Base-by-base conservation (phyloP, 2,113 vertebrate species). In the Ctenomys sociabilis region DNA sequence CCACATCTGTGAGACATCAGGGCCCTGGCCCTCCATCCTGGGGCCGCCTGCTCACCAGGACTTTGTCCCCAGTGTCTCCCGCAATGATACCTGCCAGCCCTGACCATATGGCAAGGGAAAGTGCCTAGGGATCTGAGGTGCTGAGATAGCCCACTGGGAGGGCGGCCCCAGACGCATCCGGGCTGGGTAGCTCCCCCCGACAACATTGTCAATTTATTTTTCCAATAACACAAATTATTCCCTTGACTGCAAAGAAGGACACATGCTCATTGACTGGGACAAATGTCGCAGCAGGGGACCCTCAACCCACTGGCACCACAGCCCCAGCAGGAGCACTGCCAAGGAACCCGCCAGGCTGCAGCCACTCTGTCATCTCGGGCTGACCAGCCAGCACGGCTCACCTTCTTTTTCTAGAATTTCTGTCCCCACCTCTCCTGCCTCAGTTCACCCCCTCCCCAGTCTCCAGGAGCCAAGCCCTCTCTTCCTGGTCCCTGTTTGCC, bases 231-330 rank as follows among this genome's bases (percentile, higher is more conserved):
- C 14, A 35, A 12, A 64, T n/a, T 0, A 26, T 61, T 85, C 22
- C n/a, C 37, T 37, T 88, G 70, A 82, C 10, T 45, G 2, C n/a
- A 6, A 61, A 83, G 64, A 61, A 43, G 70, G n/a, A 52, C 3
- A 0, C 0, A 3, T 9, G 49, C n/a, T 73, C 35, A 0, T 3
- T 0, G 1, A 35, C 2, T 0, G 4, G 37, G 54, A 52, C 30
- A 11, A 10, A 49, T 5, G 17, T 28, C 2, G 26, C 37, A 63
- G 7, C 12, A 1, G 24, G 52, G 66, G 17, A 16, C 1, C 6
- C 4, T 2, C 0, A 14, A 80, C n/a, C 6, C 10, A 0, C 1
- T 11, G 30, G 19, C 4, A 12, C 22, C 40, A 26, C 14, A 37
- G 40, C 8, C 2, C 4, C 45, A 0, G 7, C 5, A 32, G 2